These are phyloP conservation scores for Pachyuromys duprasi DNA, from an alignment of 2,797 vertebrate species.

Conservation along the genomic window DNA sequence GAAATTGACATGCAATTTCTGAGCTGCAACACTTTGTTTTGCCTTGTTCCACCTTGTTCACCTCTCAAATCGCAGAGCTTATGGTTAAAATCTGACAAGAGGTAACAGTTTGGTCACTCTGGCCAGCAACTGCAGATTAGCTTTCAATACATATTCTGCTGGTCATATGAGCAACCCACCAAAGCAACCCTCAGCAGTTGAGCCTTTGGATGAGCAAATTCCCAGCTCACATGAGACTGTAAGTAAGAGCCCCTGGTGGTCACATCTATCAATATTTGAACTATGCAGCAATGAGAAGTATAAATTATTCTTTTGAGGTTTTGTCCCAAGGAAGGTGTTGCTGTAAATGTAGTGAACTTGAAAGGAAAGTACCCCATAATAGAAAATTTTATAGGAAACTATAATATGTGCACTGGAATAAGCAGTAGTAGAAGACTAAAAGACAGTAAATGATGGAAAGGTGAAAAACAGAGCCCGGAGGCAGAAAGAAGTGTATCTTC, in stretches of 20 bases:
- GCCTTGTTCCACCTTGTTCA: not conserved
- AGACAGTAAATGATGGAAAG: not conserved
- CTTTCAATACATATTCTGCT: not conserved
- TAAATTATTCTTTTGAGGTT: not conserved
- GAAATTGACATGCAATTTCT: not conserved
- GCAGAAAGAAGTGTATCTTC: not conserved
- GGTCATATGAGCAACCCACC: fast-evolving
- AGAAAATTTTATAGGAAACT: not conserved
- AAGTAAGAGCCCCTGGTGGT: not conserved
- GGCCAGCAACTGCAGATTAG: not conserved
- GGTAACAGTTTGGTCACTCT: fast-evolving
- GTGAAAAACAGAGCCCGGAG: not conserved
- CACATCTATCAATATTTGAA: not conserved
- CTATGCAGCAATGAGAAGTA: not conserved
- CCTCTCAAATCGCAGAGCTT: not conserved
- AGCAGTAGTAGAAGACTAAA: not conserved
- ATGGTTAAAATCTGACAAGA: not conserved
- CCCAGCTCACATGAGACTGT: not conserved
- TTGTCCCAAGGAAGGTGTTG: not conserved
- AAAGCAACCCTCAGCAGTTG: not conserved
- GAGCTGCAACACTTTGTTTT: not conserved
- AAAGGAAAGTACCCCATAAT: not conserved
- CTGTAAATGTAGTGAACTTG: not conserved
- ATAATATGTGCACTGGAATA: not conserved
- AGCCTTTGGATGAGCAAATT: not conserved